Evolutionary conservation across 2,113 vertebrate genomes (phyloP).

Genomic region (Poecilia latipinna): DNA sequence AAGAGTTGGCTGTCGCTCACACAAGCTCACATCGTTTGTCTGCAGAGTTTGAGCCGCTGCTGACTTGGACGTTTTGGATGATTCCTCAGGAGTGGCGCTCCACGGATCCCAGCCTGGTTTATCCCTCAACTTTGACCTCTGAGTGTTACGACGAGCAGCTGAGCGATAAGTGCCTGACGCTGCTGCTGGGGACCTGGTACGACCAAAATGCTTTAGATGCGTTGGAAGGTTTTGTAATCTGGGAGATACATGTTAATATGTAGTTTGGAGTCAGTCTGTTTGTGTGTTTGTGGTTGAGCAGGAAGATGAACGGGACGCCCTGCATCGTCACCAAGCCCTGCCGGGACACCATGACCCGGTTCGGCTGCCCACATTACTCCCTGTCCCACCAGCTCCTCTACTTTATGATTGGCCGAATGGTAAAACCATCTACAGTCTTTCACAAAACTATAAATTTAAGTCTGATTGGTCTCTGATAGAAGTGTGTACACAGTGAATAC

Average conservation of each 20-base stretch:
- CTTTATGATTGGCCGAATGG: constrained; percentile 85
- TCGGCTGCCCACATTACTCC: constrained; percentile 80
- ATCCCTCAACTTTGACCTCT: constrained; percentile 48
- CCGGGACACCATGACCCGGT: constrained; percentile 80
- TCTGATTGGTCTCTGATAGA: neutral
- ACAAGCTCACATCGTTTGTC: neutral
- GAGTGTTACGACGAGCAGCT: constrained; percentile 82
- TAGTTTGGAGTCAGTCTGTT: neutral
- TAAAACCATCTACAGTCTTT: constrained; percentile 48
- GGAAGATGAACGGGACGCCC: constrained; percentile 79
- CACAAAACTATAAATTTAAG: neutral
- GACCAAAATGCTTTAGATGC: neutral
- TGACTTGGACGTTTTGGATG: constrained; percentile 82
- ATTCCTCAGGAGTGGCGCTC: constrained; percentile 75
- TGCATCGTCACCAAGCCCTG: constrained; percentile 83
- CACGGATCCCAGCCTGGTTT: constrained; percentile 78
- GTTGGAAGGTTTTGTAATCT: neutral
- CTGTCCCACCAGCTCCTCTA: constrained; percentile 90
- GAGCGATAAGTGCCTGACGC: constrained; percentile 83
- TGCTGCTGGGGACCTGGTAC: constrained; percentile 87
- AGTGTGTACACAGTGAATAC: neutral
- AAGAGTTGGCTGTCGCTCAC: neutral
- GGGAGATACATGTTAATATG: neutral
- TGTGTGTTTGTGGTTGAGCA: constrained; percentile 43
- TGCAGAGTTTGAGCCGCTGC: constrained; percentile 80